Percentiles rank a stretch among this genome's conserved stretches.
Evolutionary conservation across 1,140 invertebrate genomes (phyloP).

Genomic region (Gryllus bimaculatus): DNA sequence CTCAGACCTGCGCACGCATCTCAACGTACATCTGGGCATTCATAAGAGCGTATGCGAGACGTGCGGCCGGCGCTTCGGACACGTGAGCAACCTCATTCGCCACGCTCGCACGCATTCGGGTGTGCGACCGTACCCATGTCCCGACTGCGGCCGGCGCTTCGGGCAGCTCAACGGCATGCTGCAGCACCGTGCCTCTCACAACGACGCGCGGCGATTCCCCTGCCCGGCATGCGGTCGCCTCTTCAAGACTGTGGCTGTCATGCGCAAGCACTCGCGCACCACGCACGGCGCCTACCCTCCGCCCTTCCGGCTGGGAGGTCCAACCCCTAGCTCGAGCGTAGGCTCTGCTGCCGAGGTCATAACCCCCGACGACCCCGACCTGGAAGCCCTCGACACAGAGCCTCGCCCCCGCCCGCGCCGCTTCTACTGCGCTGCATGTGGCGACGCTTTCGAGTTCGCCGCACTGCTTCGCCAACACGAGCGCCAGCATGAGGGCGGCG

Average conservation of each 20-base stretch:
- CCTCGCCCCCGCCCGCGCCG: constrained; percentile 28
- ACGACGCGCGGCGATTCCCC: background rate
- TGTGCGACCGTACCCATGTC: constrained; percentile 35
- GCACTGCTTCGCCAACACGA: constrained; percentile 34
- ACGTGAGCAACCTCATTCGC: constrained; percentile 40
- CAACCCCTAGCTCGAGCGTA: too few species aligned
- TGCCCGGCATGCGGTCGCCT: background rate
- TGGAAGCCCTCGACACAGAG: constrained; percentile 23
- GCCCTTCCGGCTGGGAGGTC: background rate
- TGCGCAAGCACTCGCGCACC: constrained; percentile 18
- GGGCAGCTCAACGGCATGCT: constrained; percentile 27
- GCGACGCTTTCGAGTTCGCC: constrained; percentile 34
- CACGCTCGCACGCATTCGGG: constrained; percentile 38
- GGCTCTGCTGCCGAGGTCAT: too few species aligned
- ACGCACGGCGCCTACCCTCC: constrained; percentile 18
- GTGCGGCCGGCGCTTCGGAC: constrained; percentile 39
- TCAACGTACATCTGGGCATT: constrained; percentile 39
- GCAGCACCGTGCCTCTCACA: constrained; percentile 30
- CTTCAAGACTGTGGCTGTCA: constrained; percentile 22
- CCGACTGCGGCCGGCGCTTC: constrained; percentile 39
- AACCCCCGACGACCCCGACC: too few species aligned
- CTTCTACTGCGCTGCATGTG: constrained; percentile 37
- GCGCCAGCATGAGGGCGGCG: constrained; percentile 14
- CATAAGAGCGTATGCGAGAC: constrained; percentile 38
- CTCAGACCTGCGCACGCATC: constrained; percentile 36